A percentile compares a stretch with the other conserved stretches of the same genome.
These are phyloP conservation scores for Hipparchia sbordonii DNA, from an alignment of 2,888 invertebrate genomes.

Conservation along the genomic window DNA sequence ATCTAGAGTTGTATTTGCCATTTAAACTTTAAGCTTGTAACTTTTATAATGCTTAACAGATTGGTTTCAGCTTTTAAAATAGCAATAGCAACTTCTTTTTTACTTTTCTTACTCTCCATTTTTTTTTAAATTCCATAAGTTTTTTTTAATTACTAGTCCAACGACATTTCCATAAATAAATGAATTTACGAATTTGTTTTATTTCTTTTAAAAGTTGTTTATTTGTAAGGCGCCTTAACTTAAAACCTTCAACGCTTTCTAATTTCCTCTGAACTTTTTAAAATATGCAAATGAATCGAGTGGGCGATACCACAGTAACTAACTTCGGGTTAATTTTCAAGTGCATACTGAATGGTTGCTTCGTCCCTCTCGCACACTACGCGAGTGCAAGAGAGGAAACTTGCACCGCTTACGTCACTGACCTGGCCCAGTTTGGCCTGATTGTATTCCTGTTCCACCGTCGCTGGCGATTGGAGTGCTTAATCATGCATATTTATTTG, in stretches of 20 bases:
- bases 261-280: not conserved
- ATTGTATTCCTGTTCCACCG: not conserved
- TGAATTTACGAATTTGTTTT: too few relatives aligned
- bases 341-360: constrained; percentile 26
- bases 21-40: not conserved
- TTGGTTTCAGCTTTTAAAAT: not conserved
- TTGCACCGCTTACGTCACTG: constrained; percentile 23
- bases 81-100: too few relatives aligned
- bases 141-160: too few relatives aligned
- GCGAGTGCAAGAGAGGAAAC: constrained; percentile 17
- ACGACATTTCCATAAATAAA: too few relatives aligned
- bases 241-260: not conserved
- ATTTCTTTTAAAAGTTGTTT: not conserved
- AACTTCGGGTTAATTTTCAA: constrained; percentile 26
- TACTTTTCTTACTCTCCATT: too few relatives aligned
- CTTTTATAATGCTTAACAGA: not conserved
- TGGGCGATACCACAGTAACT: not conserved
- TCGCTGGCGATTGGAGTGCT: not conserved
- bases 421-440: constrained; percentile 18
- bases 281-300: constrained; percentile 6
- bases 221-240: not conserved
- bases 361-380: constrained; percentile 18
- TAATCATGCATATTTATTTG: not conserved
- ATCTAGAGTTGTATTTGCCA: not conserved
- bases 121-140: too few relatives aligned